Evolutionary conservation across 2,888 invertebrate genomes (phyloP).

Genomic region (Eledona agricola): DNA sequence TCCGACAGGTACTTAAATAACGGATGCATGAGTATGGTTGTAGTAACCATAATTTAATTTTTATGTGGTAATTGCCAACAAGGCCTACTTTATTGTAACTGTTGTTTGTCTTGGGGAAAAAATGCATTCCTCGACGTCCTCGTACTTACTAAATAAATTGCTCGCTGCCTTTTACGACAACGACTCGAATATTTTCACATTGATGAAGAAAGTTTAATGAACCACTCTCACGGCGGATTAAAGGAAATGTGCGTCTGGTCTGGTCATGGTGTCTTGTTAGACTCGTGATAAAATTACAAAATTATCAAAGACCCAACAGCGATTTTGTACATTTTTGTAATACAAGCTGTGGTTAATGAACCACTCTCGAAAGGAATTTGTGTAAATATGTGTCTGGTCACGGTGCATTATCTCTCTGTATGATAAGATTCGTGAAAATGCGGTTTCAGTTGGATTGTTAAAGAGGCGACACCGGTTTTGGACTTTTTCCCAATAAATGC

Average conservation of each 20-base stretch:
- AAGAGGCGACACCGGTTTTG: too few species aligned
- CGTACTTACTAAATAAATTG: not conserved
- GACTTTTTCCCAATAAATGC: too few species aligned
- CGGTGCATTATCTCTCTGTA: too few species aligned
- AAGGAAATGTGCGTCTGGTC: too few species aligned
- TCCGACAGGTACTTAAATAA: conserved; percentile 11
- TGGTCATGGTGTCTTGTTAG: too few species aligned
- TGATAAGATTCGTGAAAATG: too few species aligned
- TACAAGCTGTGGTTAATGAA: too few species aligned
- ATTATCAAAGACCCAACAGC: too few species aligned
- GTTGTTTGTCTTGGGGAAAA: conserved; percentile 32
- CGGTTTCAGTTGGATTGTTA: too few species aligned
- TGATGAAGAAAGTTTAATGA: conserved; percentile 4
- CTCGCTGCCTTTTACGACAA: not conserved
- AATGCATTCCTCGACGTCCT: conserved; percentile 29
- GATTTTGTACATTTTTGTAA: too few species aligned
- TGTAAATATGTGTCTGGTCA: too few species aligned
- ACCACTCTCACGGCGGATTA: conserved; percentile 2
- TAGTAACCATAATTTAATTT: conserved; percentile 33
- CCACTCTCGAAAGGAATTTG: too few species aligned
- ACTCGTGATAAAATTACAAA: not conserved
- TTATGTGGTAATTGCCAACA: conserved; percentile 32
- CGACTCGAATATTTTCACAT: not conserved
- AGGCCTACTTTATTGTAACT: conserved; percentile 35
- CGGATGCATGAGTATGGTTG: conserved; percentile 27